Percentiles rank a stretch among this genome's conserved stretches.
phyloP scores from a whole-genome alignment of 1,140 invertebrate species.

The Augochlora pura region DNA sequence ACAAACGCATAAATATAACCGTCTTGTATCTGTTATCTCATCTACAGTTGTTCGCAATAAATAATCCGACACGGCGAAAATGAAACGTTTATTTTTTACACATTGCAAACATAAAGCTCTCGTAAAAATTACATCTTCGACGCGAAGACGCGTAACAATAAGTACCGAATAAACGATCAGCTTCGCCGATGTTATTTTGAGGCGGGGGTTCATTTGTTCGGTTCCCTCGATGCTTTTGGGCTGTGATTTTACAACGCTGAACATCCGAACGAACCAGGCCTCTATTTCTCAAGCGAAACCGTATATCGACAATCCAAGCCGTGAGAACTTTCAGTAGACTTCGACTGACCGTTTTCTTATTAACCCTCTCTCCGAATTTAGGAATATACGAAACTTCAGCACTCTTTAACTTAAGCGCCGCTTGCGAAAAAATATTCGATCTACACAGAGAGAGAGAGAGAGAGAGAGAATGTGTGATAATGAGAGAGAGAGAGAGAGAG shows the following conservation, averaged over 20 bases:
- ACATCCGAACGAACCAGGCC: neutral
- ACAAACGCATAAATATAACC: too few relatives aligned
- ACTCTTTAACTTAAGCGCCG: slow-evolving; percentile 15
- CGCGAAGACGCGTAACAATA: too few relatives aligned
- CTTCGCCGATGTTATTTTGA: neutral
- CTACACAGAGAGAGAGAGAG: too few relatives aligned
- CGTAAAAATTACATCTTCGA: too few relatives aligned
- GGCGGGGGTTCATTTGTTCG: neutral
- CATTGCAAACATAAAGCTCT: too few relatives aligned
- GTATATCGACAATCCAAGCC: slow-evolving; percentile 31
- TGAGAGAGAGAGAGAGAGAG: too few relatives aligned
- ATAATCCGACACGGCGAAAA: too few relatives aligned
- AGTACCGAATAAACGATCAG: too few relatives aligned
- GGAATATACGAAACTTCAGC: slow-evolving; percentile 12
- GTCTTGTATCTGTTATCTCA: too few relatives aligned
- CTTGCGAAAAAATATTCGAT: neutral
- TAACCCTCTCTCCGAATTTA: slow-evolving; percentile 9
- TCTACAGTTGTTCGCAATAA: too few relatives aligned
- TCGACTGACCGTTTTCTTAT: slow-evolving; percentile 26
- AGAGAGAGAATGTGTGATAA: too few relatives aligned
- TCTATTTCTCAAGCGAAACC: slow-evolving; percentile 24
- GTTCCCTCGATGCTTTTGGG: slow-evolving; percentile 33
- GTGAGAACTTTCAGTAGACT: slow-evolving; percentile 20
- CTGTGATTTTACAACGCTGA: slow-evolving; percentile 38
- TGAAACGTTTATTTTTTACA: too few relatives aligned